These are phyloP conservation scores for Deroptyus accipitrinus DNA, from an alignment of 2,113 vertebrate species.

Conservation along the genomic window DNA sequence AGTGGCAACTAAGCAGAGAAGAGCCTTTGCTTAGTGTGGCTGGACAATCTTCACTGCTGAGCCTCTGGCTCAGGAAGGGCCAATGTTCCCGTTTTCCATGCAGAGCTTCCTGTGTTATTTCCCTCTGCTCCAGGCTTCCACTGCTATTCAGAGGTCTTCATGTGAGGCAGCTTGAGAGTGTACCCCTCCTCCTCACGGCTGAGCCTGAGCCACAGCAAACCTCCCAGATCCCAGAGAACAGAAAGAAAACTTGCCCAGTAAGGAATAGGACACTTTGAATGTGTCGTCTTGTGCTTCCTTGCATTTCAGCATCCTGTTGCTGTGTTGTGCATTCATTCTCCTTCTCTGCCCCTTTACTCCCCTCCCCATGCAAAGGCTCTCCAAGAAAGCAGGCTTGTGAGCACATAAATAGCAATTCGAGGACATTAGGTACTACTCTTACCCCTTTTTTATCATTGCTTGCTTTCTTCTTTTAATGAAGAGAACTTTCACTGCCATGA, in stretches of 20 bases:
- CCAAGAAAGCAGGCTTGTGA: not conserved
- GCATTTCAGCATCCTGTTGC: not conserved
- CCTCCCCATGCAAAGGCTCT: not conserved
- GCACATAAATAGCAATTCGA: too few relatives aligned
- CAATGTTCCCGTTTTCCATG: fast-evolving
- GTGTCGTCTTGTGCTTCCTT: not conserved
- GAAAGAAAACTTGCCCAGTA: fast-evolving
- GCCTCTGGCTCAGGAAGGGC: not conserved
- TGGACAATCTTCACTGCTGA: not conserved
- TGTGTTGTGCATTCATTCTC: not conserved
- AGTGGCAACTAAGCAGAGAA: fast-evolving
- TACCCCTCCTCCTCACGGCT: not conserved
- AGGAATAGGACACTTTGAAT: not conserved
- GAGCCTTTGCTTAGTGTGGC: not conserved
- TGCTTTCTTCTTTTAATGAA: not conserved
- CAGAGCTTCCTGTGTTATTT: fast-evolving
- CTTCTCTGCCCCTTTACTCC: not conserved
- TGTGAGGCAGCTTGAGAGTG: fast-evolving
- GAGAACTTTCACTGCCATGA: not conserved
- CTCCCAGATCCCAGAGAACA: fast-evolving
- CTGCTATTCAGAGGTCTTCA: not conserved
- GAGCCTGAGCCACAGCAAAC: not conserved
- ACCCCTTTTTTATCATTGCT: not conserved
- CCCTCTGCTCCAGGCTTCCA: not conserved
- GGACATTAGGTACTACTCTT: not conserved